Base-by-base conservation (phyloP, 2,888 invertebrate genomes). In the Lordiphosa fenestrarum region DNA sequence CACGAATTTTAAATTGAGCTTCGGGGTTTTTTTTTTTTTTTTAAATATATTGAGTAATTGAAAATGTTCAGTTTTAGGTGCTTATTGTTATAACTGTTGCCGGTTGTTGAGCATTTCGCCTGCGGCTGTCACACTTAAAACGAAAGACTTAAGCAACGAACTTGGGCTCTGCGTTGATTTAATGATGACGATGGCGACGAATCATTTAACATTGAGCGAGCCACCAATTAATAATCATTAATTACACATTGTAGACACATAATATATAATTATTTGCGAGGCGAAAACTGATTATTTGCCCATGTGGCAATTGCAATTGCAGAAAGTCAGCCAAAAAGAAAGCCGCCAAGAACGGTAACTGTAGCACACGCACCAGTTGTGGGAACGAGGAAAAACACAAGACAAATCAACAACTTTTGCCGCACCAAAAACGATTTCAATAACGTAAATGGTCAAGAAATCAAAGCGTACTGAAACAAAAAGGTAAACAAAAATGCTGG, bases 371-470 rank as follows among this genome's bases (percentile, higher is more conserved):
- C 76, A 77, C 58, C 50, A n/a, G 44, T 35, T 49, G 39, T 47
- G 35, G 39, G 39, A 51, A 46, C 37, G 36, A 12, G 30, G 19
- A 25, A 55, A 1, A 60, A 21, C 21, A 35, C 47, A 47, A 50
- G 39, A 50, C 38, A 49, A 23, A 42, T 33, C 40, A 21, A 33
- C 60, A 49, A 9, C 21, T 51, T 37, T 25, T 19, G 62, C 48
- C 73, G 76, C 65, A 61, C 63, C 71, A 58, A 65, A 66, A 75
- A 57, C 64, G 69, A 68, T 70, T 84, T 66, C 72, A 84, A 71
- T 75, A 84, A 77, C 80, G 71, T 82, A 80, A 84, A 82, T 81
- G 80, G 78, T 84, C 80, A 81, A 81, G 80, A 84, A 81, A 81
- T 81, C 84, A 82, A 72, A 84, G 46, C 77, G 81, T 66, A 78